Percentiles rank a stretch among this genome's conserved stretches.
Conservation (phyloP, 2,888 invertebrate genomes). For the Campoplex capitator region DNA sequence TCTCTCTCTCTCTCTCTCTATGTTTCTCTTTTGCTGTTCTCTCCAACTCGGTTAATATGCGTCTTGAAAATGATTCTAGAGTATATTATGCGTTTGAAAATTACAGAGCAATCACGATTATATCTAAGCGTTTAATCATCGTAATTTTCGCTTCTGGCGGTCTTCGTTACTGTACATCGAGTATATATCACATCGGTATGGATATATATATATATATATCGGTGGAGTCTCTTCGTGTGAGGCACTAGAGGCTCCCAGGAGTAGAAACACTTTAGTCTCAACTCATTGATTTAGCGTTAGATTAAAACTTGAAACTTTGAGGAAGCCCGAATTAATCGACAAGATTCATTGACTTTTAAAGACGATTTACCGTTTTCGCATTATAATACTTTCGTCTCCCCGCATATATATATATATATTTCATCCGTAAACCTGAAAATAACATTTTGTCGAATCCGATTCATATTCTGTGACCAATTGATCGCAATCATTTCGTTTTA, state of each 20-base stretch:
- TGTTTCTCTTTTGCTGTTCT: constrained; percentile 3
- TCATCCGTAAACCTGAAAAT: background rate
- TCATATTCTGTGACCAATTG: background rate
- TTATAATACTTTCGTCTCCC: background rate
- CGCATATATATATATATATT: background rate
- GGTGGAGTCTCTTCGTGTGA: background rate
- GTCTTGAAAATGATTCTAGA: constrained; percentile 24
- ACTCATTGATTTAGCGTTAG: background rate
- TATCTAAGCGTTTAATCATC: constrained; percentile 46
- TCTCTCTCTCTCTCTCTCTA: constrained; percentile 24
- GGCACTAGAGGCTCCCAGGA: background rate
- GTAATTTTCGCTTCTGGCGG: constrained; percentile 26
- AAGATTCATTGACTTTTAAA: background rate
- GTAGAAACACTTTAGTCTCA: constrained; percentile 15
- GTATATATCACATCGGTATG: background rate
- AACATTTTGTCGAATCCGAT: background rate
- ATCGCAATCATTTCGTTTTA: background rate
- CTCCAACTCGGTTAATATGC: constrained; percentile 34
- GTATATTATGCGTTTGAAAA: constrained; percentile 56
- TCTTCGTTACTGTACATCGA: background rate
- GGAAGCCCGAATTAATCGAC: background rate
- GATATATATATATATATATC: background rate
- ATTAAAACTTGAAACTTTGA: background rate
- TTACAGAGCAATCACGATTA: constrained; percentile 50
- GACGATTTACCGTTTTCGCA: background rate